Evolutionary conservation across 2,888 invertebrate species (phyloP), one percentile per base, ranked within the genome.

Genomic region (Tachina lurida): DNA sequence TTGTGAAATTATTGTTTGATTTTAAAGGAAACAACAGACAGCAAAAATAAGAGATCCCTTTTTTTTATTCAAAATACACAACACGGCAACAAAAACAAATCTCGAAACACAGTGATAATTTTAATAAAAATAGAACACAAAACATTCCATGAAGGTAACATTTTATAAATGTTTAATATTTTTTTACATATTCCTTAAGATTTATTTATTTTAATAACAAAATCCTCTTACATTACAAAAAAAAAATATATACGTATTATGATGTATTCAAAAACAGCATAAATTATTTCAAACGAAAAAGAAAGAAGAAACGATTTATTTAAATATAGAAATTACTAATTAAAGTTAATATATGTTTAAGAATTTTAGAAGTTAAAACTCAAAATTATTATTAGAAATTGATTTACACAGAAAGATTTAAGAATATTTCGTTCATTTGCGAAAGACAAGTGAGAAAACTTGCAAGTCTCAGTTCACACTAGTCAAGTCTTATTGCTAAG

Each of bases 131-230:
- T 60, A 68, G 41, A 79, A 81, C 22, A 60, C 73, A 80, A 67
- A 84, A 84, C 80, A 86, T 80, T 86, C 82, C 80, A 84, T 67
- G 65, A 86, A 78, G 80, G 70, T 76, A 91, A 89, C 91, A 91
- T 91, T 91, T 91, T 89, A 90, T 91, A 91, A 91, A 91, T 91
- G 91, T 91, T 89, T 77, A 68, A 52, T 74, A 78, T 58, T 67
- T 63, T 31, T 58, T 73, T 67, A 73, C 56, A 70, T 45, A 75
- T 70, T 62, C 47, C 45, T 76, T 60, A 56, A 74, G 67, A 60
- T 60, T 73, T 71, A 76, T 84, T 84, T 84, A 84, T 84, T 84
- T 75, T 22, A 52, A 8, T 39, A 63, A 49, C 41, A 74, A 39
- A 73, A 9, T 17, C 39, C 63, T 31, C 31, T 41, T 75, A 63